Conservation (phyloP, 2,113 vertebrate genomes). For the Petromus typicus region DNA sequence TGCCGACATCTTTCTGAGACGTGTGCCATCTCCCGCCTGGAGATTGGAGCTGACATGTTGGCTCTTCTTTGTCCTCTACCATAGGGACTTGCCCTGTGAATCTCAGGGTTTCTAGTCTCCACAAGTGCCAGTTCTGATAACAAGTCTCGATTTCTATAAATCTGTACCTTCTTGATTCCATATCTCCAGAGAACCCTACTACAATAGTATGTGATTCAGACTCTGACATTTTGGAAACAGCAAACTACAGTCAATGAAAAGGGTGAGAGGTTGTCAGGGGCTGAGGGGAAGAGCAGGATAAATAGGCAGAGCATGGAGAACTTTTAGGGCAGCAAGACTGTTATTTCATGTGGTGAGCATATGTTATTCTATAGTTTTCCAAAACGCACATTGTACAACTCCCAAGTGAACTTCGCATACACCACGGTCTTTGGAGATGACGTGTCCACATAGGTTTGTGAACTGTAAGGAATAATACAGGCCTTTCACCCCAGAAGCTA, state of each 20-base stretch:
- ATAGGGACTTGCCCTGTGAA: not conserved
- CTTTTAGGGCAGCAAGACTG: not conserved
- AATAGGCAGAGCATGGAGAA: too few relatives aligned
- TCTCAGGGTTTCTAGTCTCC: not conserved
- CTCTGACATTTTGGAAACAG: not conserved
- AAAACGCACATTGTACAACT: not conserved
- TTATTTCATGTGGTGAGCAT: not conserved
- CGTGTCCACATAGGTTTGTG: not conserved
- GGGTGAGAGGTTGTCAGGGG: not conserved
- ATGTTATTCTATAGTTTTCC: not conserved
- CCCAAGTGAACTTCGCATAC: not conserved
- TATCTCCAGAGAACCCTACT: not conserved
- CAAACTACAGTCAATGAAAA: not conserved
- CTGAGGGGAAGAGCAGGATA: not conserved
- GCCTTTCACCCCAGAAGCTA: not conserved
- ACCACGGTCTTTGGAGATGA: not conserved
- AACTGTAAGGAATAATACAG: not conserved
- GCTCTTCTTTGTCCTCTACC: not conserved
- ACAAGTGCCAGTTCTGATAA: not conserved
- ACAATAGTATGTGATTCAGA: not conserved
- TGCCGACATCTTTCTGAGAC: not conserved
- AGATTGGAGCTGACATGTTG: not conserved
- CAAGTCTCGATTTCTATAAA: not conserved
- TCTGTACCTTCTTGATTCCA: not conserved
- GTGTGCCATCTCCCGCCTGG: not conserved